Evolutionary conservation across 2,113 vertebrate genomes (phyloP), one percentile per base, ranked within the genome.

Genomic region (Gasterosteus nipponicus): DNA sequence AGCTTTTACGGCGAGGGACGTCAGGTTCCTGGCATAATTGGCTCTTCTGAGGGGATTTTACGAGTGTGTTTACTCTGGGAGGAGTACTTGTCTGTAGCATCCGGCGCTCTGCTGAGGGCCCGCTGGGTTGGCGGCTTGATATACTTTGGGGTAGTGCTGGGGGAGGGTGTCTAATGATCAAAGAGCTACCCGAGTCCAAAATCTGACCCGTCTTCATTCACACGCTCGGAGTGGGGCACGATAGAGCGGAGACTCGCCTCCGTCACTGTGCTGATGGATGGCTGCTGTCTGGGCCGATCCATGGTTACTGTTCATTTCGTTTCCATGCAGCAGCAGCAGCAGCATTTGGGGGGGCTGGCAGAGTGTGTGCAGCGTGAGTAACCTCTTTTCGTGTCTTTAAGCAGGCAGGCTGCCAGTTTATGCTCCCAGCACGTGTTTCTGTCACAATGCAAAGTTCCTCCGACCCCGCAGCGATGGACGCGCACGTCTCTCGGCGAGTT

Each of bases 11-110:
- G 85, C 74, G 10, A 80, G 82, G 88, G 92, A 92, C 95, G 93
- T 92, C 93, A 95, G 93, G 93, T 94, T 88, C 94, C 93, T 64
- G 69, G 89, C 91, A 92, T 96, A 96, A 96, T 97, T 96, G 95
- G 95, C 90, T 91, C 92, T 92, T 94, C 92, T 94, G 90, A 91
- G 89, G 74, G 92, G 93, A 61, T 92, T 95, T 94, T 94, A 93
- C 93, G 92, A 95, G 92, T 95, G 91, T 93, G 87, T 96, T 96
- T 95, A 91, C 93, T 93, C 83, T 92, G 73, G 65, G 68, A 78
- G 82, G 82, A 89, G 80, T 75, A 73, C 85, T 82, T 70, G 88
- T 86, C 68, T 85, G 65, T 70, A 69, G 80, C 86, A 87, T 84
- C 74, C 44, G 64, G 56, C 60, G 79, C 72, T 67, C 74, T 90